Conservation (phyloP, 2,797 vertebrate genomes). For the Eospalax fontanierii region DNA sequence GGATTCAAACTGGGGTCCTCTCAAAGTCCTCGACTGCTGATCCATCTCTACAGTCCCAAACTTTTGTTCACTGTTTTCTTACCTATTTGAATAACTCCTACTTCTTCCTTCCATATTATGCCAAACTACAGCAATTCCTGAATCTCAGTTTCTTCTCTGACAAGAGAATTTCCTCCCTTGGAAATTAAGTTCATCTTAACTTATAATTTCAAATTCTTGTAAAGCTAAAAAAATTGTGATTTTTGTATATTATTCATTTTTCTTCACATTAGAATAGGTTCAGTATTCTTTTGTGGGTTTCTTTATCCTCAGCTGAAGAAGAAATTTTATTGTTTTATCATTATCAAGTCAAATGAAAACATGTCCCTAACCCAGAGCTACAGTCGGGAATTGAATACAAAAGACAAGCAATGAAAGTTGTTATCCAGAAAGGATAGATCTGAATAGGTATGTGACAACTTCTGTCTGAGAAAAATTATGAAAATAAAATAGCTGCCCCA, state of each 20-base stretch:
- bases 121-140: neutral
- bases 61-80: neutral
- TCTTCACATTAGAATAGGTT: slow-evolving; percentile 12
- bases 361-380: slow-evolving; percentile 42
- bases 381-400: slow-evolving; percentile 24
- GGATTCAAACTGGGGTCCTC: too few relatives aligned
- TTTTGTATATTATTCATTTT: slow-evolving; percentile 18
- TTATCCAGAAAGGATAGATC: slow-evolving; percentile 24
- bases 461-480: slow-evolving; percentile 51
- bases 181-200: slow-evolving; percentile 9
- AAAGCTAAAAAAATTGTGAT: neutral
- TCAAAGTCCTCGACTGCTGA: too few relatives aligned
- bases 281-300: slow-evolving; percentile 6
- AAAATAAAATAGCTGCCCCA: slow-evolving; percentile 37
- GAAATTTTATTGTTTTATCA: slow-evolving; percentile 1
- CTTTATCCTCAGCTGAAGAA: neutral
- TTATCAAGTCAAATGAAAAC: slow-evolving; percentile 38
- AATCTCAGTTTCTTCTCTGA: neutral
- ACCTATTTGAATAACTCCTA: neutral
- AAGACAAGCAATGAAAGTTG: slow-evolving; percentile 23
- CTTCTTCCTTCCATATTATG: neutral
- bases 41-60: too few relatives aligned
- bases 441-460: neutral
- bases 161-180: neutral
- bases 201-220: neutral